Percentiles rank a stretch among this genome's conserved stretches.
phyloP scores from a whole-genome alignment of 2,797 vertebrate species.

The Acrocephalus scirpaceus region DNA sequence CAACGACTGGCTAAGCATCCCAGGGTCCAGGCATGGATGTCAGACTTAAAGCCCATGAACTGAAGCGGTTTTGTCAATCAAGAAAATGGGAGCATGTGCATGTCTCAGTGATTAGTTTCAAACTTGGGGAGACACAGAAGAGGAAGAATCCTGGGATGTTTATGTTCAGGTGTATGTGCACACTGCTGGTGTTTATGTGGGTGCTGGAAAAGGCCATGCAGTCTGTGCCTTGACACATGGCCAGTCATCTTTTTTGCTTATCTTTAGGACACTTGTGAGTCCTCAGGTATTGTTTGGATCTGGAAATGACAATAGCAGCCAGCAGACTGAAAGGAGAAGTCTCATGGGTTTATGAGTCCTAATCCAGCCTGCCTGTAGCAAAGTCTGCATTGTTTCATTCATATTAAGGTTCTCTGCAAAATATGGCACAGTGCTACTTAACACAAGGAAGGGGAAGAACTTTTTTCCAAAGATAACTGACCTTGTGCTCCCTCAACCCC shows the following conservation, averaged over 20 bases:
- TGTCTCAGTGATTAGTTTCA: neutral
- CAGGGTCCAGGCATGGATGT: too few relatives aligned
- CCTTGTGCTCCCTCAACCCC: neutral
- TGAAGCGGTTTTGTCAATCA: neutral
- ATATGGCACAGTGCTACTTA: neutral
- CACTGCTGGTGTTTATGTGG: neutral
- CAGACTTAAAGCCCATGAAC: neutral
- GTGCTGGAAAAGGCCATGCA: neutral
- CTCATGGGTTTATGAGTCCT: neutral
- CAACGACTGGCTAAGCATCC: fast-evolving
- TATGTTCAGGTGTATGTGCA: neutral
- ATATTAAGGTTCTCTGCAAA: neutral
- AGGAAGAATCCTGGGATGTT: neutral
- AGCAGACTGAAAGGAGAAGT: neutral
- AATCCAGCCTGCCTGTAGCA: neutral
- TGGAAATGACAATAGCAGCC: neutral
- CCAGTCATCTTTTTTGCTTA: neutral
- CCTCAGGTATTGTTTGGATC: neutral
- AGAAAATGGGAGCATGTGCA: neutral
- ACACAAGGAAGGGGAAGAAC: neutral
- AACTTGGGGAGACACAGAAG: neutral
- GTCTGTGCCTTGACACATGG: neutral
- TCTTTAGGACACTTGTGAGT: fast-evolving
- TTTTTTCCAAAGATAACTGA: neutral
- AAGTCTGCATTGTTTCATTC: neutral